Evolutionary conservation across 53 echinoderm and acorn worm genomes (phyloP).

Genomic region (Hippasteria phrygiana): DNA sequence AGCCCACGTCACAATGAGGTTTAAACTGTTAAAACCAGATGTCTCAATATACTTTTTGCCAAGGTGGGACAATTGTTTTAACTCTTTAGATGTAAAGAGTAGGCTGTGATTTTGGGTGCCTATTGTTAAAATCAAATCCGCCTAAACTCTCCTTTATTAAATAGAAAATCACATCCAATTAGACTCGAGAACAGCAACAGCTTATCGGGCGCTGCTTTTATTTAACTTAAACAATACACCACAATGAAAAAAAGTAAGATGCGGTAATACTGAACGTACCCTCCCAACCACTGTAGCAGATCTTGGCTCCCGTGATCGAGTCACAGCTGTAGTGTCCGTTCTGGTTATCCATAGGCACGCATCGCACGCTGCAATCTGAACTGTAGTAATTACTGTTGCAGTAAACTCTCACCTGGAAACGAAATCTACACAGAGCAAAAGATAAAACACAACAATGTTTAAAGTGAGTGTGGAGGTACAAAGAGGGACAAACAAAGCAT

Average conservation of each 20-base stretch:
- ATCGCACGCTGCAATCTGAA: conserved; percentile 38
- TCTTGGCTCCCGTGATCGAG: conserved; percentile 45
- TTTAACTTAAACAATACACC: neutral
- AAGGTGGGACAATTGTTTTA: too few species aligned
- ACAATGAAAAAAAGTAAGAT: neutral
- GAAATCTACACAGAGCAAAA: neutral
- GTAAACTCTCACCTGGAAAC: conserved; percentile 29
- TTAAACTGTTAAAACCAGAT: too few species aligned
- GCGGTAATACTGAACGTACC: neutral
- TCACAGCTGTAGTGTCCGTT: conserved; percentile 60
- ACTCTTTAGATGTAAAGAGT: too few species aligned
- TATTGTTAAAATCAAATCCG: too few species aligned
- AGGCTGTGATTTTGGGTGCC: too few species aligned
- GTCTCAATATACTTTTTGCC: too few species aligned
- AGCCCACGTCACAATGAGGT: too few species aligned
- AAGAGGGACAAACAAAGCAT: neutral
- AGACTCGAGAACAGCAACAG: too few species aligned
- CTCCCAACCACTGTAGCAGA: conserved; percentile 60
- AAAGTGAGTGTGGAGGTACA: neutral
- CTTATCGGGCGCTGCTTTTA: too few species aligned
- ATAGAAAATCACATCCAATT: too few species aligned
- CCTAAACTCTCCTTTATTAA: too few species aligned
- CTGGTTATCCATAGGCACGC: conserved; percentile 26
- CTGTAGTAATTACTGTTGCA: conserved; percentile 46
- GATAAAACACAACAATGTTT: neutral